Evolutionary conservation across 2,888 invertebrate species (phyloP).

Genomic region (Hypomecis atomaria): DNA sequence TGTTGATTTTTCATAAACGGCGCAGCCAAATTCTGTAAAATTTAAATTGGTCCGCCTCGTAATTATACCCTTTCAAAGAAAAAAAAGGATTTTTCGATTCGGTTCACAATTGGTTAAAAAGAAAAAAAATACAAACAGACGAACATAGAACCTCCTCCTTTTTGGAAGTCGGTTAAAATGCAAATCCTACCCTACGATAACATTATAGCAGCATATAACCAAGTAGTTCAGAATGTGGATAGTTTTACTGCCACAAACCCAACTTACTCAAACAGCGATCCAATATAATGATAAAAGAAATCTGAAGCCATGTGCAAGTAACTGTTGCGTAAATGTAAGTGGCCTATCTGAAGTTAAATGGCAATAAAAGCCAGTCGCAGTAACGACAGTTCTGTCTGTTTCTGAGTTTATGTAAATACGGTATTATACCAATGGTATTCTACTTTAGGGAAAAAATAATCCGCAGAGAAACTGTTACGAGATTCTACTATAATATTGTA

Average conservation of each 20-base stretch:
- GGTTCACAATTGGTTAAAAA: too few relatives aligned
- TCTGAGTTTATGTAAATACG: slow-evolving; percentile 57
- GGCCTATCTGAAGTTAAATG: slow-evolving; percentile 47
- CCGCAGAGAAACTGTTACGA: not conserved
- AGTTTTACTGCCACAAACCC: slow-evolving; percentile 3
- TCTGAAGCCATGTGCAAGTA: slow-evolving; percentile 30
- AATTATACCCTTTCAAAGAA: too few relatives aligned
- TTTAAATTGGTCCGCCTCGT: too few relatives aligned
- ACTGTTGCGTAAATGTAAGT: slow-evolving; percentile 41
- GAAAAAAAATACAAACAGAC: too few relatives aligned
- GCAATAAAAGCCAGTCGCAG: slow-evolving; percentile 53
- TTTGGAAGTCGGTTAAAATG: too few relatives aligned
- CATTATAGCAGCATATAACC: too few relatives aligned
- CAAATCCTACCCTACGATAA: too few relatives aligned
- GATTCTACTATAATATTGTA: not conserved
- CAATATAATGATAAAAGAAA: slow-evolving; percentile 19
- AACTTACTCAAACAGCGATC: not conserved
- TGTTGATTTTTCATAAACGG: too few relatives aligned
- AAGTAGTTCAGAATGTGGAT: too few relatives aligned
- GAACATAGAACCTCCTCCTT: too few relatives aligned
- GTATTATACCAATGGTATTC: slow-evolving; percentile 1
- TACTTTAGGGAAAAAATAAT: not conserved
- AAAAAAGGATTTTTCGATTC: too few relatives aligned
- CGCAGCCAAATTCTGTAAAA: too few relatives aligned
- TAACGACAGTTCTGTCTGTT: slow-evolving; percentile 34